These are phyloP conservation scores for Parnassius smintheus DNA, from an alignment of 2,888 invertebrate species.

Conservation along the genomic window DNA sequence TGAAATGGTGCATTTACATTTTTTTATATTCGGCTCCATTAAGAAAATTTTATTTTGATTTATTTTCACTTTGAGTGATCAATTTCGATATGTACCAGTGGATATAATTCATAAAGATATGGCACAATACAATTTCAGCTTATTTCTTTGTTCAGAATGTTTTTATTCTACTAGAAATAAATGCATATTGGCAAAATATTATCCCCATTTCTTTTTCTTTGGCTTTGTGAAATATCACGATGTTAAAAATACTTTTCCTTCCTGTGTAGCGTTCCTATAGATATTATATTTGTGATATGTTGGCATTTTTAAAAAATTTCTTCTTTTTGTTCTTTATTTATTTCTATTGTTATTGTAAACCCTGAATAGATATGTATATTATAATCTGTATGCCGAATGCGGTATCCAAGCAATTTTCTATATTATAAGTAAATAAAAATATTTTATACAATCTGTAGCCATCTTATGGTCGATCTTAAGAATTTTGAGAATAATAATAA, in stretches of 20 bases:
- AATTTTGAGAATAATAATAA: constrained; percentile 66
- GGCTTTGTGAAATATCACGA: constrained; percentile 79
- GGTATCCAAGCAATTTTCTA: constrained; percentile 72
- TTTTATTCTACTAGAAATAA: constrained; percentile 59
- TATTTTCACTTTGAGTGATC: constrained; percentile 50
- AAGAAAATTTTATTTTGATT: constrained; percentile 15
- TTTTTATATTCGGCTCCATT: constrained; percentile 6
- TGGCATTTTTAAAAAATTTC: constrained; percentile 42
- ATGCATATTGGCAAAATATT: constrained; percentile 58
- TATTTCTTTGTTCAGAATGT: constrained; percentile 40
- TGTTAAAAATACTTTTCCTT: constrained; percentile 63
- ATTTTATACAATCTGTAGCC: constrained; percentile 77
- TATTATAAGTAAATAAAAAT: constrained; percentile 74
- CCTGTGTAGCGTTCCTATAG: constrained; percentile 43
- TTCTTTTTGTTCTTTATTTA: constrained; percentile 43
- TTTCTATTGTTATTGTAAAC: constrained; percentile 50
- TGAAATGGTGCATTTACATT: constrained; percentile 32
- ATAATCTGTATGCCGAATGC: constrained; percentile 53
- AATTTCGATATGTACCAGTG: constrained; percentile 45
- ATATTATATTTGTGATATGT: constrained; percentile 70
- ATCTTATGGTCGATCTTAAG: constrained; percentile 78
- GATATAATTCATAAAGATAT: constrained; percentile 45
- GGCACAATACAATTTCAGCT: constrained; percentile 46
- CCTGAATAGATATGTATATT: constrained; percentile 71
- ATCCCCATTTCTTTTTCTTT: constrained; percentile 68